A percentile compares a stretch with the other conserved stretches of the same genome.
phyloP scores from a whole-genome alignment of 2,113 vertebrate genomes.

The Stegostoma tigrinum region DNA sequence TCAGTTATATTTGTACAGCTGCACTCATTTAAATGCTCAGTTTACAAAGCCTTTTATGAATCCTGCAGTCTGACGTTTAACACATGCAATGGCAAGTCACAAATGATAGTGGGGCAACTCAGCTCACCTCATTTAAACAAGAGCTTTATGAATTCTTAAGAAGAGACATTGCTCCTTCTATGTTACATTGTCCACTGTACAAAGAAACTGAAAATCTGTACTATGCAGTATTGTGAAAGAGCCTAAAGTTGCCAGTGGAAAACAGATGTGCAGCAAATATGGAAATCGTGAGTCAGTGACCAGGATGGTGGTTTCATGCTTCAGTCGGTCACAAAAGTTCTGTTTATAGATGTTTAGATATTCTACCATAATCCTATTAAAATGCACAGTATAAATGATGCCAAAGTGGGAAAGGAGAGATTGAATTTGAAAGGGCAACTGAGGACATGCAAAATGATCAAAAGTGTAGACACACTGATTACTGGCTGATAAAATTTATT shows the following conservation, averaged over 20 bases:
- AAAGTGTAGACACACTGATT: background rate
- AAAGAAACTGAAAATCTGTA: background rate
- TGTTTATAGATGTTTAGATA: slow-evolving; percentile 19
- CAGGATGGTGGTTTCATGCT: slow-evolving; percentile 29
- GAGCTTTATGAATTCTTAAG: background rate
- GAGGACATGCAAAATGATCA: background rate
- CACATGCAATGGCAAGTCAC: background rate
- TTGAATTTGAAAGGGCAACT: background rate
- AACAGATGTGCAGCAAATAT: slow-evolving; percentile 26
- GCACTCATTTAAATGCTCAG: slow-evolving; percentile 18
- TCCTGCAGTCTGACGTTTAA: background rate
- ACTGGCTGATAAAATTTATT: background rate
- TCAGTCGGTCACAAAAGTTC: background rate
- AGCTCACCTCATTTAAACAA: background rate
- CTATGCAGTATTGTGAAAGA: background rate
- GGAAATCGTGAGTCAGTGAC: slow-evolving; percentile 20
- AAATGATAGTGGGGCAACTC: background rate
- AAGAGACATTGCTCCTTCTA: background rate
- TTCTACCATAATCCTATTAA: background rate
- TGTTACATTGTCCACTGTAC: background rate
- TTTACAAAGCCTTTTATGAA: background rate
- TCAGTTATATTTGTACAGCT: slow-evolving; percentile 24
- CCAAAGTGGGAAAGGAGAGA: background rate
- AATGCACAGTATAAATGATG: background rate
- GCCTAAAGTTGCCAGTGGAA: background rate